A percentile compares a stretch with the other conserved stretches of the same genome.
These are phyloP conservation scores for Nudaria mundana DNA, from an alignment of 2,888 invertebrate genomes.

Conservation along the genomic window DNA sequence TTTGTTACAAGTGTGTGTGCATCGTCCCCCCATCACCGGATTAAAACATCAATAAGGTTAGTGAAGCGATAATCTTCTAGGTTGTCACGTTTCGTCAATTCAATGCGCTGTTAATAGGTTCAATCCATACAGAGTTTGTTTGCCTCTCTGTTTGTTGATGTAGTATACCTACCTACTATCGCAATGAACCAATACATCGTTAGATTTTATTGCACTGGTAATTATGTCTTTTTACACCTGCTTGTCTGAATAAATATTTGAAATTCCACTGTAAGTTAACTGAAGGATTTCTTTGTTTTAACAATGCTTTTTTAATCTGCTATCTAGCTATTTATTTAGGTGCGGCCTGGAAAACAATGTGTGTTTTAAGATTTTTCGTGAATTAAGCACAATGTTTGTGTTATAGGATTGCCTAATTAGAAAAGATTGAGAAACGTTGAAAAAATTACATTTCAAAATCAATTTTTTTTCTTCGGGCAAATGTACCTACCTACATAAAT, in stretches of 20 bases:
- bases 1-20: slow-evolving; percentile 21
- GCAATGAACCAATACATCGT: slow-evolving; percentile 38
- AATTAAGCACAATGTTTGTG: background rate
- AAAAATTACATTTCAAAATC: no score
- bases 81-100: slow-evolving; percentile 69
- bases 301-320: slow-evolving; percentile 42
- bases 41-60: slow-evolving; percentile 43
- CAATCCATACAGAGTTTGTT: slow-evolving; percentile 57
- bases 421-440: slow-evolving; percentile 23
- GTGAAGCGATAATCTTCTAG: slow-evolving; percentile 52
- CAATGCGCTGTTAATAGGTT: slow-evolving; percentile 56
- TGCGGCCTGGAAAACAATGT: slow-evolving; percentile 20
- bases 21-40: slow-evolving; percentile 11
- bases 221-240: slow-evolving; percentile 41
- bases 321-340: slow-evolving; percentile 23
- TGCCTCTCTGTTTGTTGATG: slow-evolving; percentile 51
- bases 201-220: slow-evolving; percentile 50
- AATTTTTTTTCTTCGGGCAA: no score
- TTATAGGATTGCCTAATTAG: no score
- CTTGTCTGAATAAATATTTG: slow-evolving; percentile 38
- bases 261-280: slow-evolving; percentile 44
- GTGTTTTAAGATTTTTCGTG: slow-evolving; percentile 1
- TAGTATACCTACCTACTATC: no score
- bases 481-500: no score
- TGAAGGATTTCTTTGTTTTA: slow-evolving; percentile 53